phyloP scores from a whole-genome alignment of 2,113 vertebrate species.

The Asarcornis scutulata region DNA sequence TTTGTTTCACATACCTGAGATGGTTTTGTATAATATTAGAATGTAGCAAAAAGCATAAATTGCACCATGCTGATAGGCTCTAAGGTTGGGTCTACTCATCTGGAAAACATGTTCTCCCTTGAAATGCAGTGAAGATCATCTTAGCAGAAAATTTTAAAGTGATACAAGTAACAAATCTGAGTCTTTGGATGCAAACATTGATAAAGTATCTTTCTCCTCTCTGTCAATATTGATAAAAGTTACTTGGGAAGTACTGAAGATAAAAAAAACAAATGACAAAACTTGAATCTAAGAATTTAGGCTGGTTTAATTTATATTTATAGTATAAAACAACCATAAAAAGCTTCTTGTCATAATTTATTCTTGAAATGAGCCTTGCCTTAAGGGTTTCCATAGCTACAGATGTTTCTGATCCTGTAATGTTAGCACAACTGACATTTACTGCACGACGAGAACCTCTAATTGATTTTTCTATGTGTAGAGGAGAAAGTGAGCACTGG shows the following conservation, averaged over 20 bases:
- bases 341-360: conserved; percentile 42
- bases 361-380: conserved; percentile 13
- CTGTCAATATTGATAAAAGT: background rate
- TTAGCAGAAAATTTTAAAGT: background rate
- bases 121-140: background rate
- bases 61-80: background rate
- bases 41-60: background rate
- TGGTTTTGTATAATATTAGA: background rate
- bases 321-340: background rate
- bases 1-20: background rate
- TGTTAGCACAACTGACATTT: conserved; percentile 55
- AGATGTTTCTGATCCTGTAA: conserved; percentile 48
- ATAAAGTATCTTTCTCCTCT: background rate
- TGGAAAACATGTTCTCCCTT: background rate
- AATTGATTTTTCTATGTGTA: conserved; percentile 16
- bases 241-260: background rate
- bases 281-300: background rate
- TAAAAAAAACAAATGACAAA: background rate
- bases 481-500: background rate
- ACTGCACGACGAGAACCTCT: background rate
- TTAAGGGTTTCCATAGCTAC: conserved; percentile 61
- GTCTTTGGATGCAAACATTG: background rate
- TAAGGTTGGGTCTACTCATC: background rate
- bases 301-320: conserved; percentile 6
- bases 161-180: background rate